Evolutionary conservation across 2,113 vertebrate genomes (phyloP), one percentile per base, ranked within the genome.

Genomic region (Maccullochella peelii): DNA sequence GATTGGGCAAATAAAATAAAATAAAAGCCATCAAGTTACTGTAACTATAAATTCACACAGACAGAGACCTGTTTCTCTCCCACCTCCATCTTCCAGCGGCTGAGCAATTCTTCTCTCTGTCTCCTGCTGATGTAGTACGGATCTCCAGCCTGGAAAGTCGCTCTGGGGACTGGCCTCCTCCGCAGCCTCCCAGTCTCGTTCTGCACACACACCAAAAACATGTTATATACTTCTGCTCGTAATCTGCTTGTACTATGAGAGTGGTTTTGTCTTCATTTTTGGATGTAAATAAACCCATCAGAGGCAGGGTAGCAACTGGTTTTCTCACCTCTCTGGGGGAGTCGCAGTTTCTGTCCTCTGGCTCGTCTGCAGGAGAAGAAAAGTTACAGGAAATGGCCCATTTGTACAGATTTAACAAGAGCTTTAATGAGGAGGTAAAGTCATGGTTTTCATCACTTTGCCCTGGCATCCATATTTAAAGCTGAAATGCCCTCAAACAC

Each of bases 41-140:
- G 54, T 25, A 33, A 57, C 68, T 73, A 30, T 54, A 62, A 67
- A 85, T 69, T 81, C 68, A 88, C 83, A 90, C 82, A 87, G 74
- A 90, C 86, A 80, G 44, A 84, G 82, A 80, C 79, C 58, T 90
- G 44, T 84, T 86, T 89, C 86, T 88, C 88, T 92, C 97, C 96
- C 95, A 98, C 98, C 98, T 99, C 97, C 88, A 97, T 96, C 92
- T 97, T 98, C 97, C 97, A 99, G 86, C 95, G 95, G 18, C 97
- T 97, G 92, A 99, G 95, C 97, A 96, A 97, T 95, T 99, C 98
- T 70, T 99, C 98, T 86, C 95, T 95, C 93, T 98, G 98, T 93
- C 97, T 96, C 95, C 97, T 97, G 96, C 97, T 99, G 95, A 99
- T 96, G 95, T 98, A 97, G 95, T 96, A 99, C 14, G 98, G 98